A percentile compares a stretch with the other conserved stretches of the same genome.
phyloP scores from a whole-genome alignment of 2,113 vertebrate genomes.

The Passer montanus region DNA sequence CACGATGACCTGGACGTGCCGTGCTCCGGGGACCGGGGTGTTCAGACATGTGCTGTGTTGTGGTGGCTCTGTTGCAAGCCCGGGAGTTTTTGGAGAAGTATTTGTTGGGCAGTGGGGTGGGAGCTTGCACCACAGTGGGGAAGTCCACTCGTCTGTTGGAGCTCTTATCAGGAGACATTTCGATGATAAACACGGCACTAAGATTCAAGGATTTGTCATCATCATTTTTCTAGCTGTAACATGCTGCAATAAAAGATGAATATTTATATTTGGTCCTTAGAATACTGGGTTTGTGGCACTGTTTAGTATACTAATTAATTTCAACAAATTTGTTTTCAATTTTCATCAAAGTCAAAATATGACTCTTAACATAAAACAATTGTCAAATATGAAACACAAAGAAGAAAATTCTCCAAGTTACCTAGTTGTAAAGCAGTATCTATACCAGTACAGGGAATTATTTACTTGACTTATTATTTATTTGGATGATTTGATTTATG shows the following conservation, averaged over 20 bases:
- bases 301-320: not conserved
- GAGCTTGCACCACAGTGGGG: not conserved
- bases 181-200: not conserved
- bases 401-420: not conserved
- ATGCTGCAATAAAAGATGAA: not conserved
- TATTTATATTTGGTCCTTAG: not conserved
- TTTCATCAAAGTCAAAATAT: not conserved
- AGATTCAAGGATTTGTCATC: not conserved
- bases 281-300: not conserved
- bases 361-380: not conserved
- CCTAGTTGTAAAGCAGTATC: not conserved
- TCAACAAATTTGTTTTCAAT: not conserved
- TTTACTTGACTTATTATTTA: not conserved
- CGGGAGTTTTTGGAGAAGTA: not conserved
- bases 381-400: not conserved
- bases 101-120: not conserved
- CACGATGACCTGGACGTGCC: not conserved
- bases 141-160: not conserved
- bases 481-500: not conserved
- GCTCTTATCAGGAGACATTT: not conserved
- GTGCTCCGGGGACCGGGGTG: not conserved
- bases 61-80: not conserved
- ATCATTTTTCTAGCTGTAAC: not conserved
- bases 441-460: not conserved
- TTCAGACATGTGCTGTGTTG: not conserved